Percentiles rank a stretch among this genome's conserved stretches.
Conservation (phyloP, 2,888 invertebrate genomes). For the Tipula helvola region DNA sequence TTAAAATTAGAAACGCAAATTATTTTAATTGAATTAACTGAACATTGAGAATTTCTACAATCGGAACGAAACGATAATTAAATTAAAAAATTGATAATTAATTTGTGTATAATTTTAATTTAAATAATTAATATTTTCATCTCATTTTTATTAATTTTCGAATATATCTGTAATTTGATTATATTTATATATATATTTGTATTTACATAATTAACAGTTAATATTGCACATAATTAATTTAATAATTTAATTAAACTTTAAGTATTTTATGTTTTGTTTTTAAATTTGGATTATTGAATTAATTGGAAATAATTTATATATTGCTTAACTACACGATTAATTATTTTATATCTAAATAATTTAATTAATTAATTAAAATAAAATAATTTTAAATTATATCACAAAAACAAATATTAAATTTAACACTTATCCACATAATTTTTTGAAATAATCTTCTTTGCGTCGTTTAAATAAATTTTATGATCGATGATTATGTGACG, state of each 20-base stretch:
- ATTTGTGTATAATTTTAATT: not conserved
- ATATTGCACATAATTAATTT: not conserved
- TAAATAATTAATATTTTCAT: not conserved
- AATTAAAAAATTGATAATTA: not conserved
- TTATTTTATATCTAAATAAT: not conserved
- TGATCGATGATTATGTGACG: not conserved
- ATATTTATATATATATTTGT: not conserved
- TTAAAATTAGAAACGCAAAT: no score
- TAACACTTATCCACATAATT: not conserved
- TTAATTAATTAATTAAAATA: not conserved
- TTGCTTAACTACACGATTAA: constrained; percentile 4
- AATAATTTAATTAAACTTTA: not conserved
- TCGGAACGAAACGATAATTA: not conserved
- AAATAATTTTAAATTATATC: not conserved
- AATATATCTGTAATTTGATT: not conserved
- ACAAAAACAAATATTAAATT: not conserved
- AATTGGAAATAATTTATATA: not conserved
- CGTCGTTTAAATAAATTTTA: not conserved
- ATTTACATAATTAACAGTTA: not conserved
- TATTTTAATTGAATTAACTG: no score
- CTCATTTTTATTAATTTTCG: not conserved
- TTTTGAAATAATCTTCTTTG: not conserved
- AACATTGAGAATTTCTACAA: no score
- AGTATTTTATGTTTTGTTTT: not conserved
- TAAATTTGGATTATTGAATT: not conserved